A percentile compares a stretch with the other conserved stretches of the same genome.
phyloP scores from a whole-genome alignment of 2,113 vertebrate species.

The human (Homo sapiens) region GRCh38 chr2:67064001-67064500 shows the following conservation, averaged over 20 bases:
- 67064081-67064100: slow-evolving; percentile 11
- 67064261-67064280: slow-evolving; percentile 1
- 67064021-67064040: background rate
- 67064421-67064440: background rate
- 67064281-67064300: slow-evolving; percentile 34
- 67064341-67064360: slow-evolving; percentile 42
- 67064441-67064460: background rate
- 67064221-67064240: background rate
- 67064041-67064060: background rate
- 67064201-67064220: background rate
- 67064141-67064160: background rate
- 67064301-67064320: background rate
- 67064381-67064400: background rate
- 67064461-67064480: background rate
- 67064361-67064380: slow-evolving; percentile 4
- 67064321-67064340: background rate
- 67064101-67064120: background rate
- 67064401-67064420: background rate
- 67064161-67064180: background rate
- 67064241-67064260: background rate
- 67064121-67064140: background rate
- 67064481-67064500: background rate
- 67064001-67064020: background rate
- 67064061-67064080: background rate
- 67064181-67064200: background rate